Base-by-base conservation (phyloP, 2,113 vertebrate genomes). In the Nothoprocta pentlandii region DNA sequence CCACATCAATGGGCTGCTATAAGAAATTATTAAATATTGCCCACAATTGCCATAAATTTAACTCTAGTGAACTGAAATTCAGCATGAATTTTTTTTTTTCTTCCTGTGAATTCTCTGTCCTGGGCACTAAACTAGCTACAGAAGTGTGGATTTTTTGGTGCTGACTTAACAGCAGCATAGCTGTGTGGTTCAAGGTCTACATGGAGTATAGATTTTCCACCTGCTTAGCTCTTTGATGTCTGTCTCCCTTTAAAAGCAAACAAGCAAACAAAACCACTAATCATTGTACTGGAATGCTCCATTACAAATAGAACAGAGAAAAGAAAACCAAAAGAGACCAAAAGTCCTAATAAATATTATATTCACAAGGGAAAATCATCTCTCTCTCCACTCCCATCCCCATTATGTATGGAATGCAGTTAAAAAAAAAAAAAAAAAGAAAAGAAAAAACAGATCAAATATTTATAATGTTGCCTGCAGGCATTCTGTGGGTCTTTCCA, bases 401-500 rank as follows among this genome's bases (percentile, higher is more conserved):
- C 91, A 76, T 85, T 44, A 44, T 11, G 77, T 87, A 62, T 51
- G 44, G 74, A 94, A 95, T 82, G 76, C 76, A 62, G 62, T 51
- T 78, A 2, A 13, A 25, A 36, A 23, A 53, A 47, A 46, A 46
- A 23, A 16, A 4, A 66, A 81, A 49, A 66, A 30, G 23, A 49
- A 76, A 85, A 16, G 7, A 61, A 89, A 81, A 78, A 39, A 17
- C 15, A 93, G 47, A 96, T 96, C 22, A 97, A 97, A 97, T 95
- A 97, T 97, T 97, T 97, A 96, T 92, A 51, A 49, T 81, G 62
- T 93, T 95, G 90, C 94, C 95, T 95, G 92, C 46, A 91, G 95
- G 80, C 75, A 83, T 80, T 73, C 61, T 56, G 51, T 77, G 77
- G 32, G 12, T 73, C 68, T 94, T 94, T 93, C 89, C 80, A 92